phyloP scores from a whole-genome alignment of 2,797 vertebrate species.

The Sebastes kiyomatsui region DNA sequence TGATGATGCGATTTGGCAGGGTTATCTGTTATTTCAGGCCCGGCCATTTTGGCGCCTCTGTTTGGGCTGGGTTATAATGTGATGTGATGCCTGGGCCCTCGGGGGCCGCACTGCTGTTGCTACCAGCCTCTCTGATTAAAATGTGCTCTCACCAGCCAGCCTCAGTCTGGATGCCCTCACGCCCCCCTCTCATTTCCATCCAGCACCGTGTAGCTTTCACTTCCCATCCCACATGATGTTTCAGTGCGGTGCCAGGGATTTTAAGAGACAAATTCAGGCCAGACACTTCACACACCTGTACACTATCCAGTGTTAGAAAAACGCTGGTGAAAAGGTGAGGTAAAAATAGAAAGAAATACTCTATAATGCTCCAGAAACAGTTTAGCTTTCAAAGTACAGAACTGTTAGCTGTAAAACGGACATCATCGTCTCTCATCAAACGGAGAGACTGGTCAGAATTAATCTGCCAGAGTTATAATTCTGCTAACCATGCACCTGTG shows the following conservation, averaged over 20 bases:
- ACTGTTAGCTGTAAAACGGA: background rate
- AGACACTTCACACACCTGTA: slow-evolving; percentile 26
- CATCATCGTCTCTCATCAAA: background rate
- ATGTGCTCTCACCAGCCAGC: slow-evolving; percentile 67
- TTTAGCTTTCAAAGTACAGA: background rate
- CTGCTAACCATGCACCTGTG: background rate
- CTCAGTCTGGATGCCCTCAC: slow-evolving; percentile 63
- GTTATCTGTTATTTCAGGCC: slow-evolving; percentile 79
- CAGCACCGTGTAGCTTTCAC: slow-evolving; percentile 37
- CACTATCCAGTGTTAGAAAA: background rate
- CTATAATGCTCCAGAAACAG: background rate
- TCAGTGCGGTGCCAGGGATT: background rate
- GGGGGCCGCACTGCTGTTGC: slow-evolving; percentile 64
- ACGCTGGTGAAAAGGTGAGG: background rate
- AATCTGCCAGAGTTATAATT: background rate
- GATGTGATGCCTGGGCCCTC: slow-evolving; percentile 70
- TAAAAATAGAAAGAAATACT: background rate
- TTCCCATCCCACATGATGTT: slow-evolving; percentile 49
- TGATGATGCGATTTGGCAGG: slow-evolving; percentile 77
- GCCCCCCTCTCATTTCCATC: slow-evolving; percentile 55
- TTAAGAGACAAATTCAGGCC: slow-evolving; percentile 33
- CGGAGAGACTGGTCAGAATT: background rate
- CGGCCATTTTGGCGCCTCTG: slow-evolving; percentile 65
- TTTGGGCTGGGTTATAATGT: slow-evolving; percentile 68
- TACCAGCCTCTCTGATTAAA: slow-evolving; percentile 76